Conservation (phyloP, 1,140 invertebrate genomes). For the Hycleus phaleratus region DNA sequence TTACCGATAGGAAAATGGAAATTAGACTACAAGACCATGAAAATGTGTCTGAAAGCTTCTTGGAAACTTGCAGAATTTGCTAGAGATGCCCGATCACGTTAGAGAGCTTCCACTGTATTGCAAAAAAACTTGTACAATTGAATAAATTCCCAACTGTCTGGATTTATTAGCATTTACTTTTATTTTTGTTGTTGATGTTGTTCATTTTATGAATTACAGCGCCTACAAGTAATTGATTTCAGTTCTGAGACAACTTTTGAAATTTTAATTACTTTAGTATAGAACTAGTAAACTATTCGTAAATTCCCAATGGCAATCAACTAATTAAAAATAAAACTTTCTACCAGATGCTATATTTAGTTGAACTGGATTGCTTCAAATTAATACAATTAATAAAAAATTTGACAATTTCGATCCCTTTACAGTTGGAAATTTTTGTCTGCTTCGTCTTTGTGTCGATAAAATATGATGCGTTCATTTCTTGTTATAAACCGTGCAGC, state of each 20-base stretch:
- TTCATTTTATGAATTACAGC: no score
- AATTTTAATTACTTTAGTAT: conserved; percentile 8
- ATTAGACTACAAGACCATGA: no score
- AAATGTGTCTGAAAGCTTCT: no score
- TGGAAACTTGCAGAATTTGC: no score
- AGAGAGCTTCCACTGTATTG: background rate
- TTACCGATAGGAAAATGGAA: no score
- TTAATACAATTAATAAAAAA: conserved; percentile 1
- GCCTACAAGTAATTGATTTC: background rate
- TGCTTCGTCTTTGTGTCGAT: conserved; percentile 3
- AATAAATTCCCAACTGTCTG: conserved; percentile 1
- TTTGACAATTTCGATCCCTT: background rate
- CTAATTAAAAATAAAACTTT: conserved; percentile 8
- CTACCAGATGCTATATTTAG: background rate
- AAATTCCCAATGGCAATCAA: conserved; percentile 4
- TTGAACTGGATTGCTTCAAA: background rate
- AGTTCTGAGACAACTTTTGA: background rate
- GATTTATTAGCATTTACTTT: background rate
- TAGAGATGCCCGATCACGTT: background rate
- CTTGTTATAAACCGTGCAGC: conserved; percentile 15
- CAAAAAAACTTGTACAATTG: background rate
- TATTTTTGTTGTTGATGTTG: background rate
- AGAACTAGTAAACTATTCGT: background rate
- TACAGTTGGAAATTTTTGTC: background rate
- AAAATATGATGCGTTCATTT: conserved; percentile 13